Evolutionary conservation across 2,113 vertebrate species (phyloP).

Genomic region (Abramis brama): DNA sequence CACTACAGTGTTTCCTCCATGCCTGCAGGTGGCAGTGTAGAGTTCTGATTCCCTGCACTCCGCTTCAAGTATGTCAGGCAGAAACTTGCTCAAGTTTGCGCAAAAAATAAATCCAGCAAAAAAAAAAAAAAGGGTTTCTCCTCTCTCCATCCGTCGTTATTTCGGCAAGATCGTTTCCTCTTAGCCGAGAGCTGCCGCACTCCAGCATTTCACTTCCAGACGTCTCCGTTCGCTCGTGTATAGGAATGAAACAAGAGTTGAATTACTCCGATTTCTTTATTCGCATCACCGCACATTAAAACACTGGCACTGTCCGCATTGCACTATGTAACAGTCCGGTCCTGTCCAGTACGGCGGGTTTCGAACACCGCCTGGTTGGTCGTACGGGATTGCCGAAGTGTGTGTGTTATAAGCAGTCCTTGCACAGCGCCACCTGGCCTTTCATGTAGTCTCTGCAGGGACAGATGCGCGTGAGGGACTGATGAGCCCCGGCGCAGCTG

Average conservation of each 20-base stretch:
- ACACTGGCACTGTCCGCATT: neutral
- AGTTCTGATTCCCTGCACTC: slow-evolving; percentile 32
- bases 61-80: slow-evolving; percentile 63
- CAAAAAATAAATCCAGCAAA: neutral
- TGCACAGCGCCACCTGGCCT: slow-evolving; percentile 96
- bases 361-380: too few species aligned
- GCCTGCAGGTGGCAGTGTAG: slow-evolving; percentile 45
- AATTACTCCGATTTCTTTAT: neutral
- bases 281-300: neutral
- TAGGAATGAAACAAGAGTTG: neutral
- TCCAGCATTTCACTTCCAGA: neutral
- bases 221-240: neutral
- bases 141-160: neutral
- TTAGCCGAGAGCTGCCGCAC: slow-evolving; percentile 15
- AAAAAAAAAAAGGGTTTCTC: neutral
- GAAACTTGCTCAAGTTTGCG: neutral
- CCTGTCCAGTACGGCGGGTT: neutral
- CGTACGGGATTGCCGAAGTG: neutral
- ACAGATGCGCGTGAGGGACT: slow-evolving; percentile 85
- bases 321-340: neutral
- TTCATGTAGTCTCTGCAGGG: slow-evolving; percentile 99
- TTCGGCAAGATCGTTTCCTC: neutral
- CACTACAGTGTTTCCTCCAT: slow-evolving; percentile 45
- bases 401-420: slow-evolving; percentile 88
- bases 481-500: slow-evolving; percentile 94